These are phyloP conservation scores for Melitaea athalia DNA, from an alignment of 2,888 invertebrate genomes.

Conservation along the genomic window DNA sequence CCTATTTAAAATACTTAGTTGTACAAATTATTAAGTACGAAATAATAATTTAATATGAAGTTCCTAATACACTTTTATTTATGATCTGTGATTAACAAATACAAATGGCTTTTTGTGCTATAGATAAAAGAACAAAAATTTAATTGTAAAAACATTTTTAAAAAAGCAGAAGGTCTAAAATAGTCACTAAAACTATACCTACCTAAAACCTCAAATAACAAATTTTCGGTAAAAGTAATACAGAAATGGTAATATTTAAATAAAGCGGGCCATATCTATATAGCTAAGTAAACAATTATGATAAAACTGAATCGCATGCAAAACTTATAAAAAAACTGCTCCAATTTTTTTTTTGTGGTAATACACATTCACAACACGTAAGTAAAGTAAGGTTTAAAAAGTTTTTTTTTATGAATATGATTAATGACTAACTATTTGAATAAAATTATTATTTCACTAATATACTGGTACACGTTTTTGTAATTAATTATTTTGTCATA, in stretches of 20 bases:
- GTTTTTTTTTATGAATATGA: conserved; percentile 3
- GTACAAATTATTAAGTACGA: too few relatives aligned
- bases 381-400: neutral
- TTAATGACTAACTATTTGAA: neutral
- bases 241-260: neutral
- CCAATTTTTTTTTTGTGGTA: neutral
- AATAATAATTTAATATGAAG: too few relatives aligned
- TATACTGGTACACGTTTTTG: neutral
- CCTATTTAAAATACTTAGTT: too few relatives aligned
- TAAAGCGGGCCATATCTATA: neutral
- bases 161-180: too few relatives aligned
- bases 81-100: too few relatives aligned
- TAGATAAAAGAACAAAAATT: too few relatives aligned
- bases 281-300: conserved; percentile 1
- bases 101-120: too few relatives aligned
- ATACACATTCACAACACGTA: conserved; percentile 1
- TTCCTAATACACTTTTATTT: too few relatives aligned
- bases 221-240: neutral
- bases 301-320: neutral
- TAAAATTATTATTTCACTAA: too few relatives aligned
- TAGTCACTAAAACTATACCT: too few relatives aligned
- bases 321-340: neutral
- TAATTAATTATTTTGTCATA: conserved; percentile 2
- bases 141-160: too few relatives aligned
- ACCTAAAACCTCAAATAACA: neutral